Base-by-base conservation (phyloP, 1,140 invertebrate genomes). In the Medauroidea extradentata region DNA sequence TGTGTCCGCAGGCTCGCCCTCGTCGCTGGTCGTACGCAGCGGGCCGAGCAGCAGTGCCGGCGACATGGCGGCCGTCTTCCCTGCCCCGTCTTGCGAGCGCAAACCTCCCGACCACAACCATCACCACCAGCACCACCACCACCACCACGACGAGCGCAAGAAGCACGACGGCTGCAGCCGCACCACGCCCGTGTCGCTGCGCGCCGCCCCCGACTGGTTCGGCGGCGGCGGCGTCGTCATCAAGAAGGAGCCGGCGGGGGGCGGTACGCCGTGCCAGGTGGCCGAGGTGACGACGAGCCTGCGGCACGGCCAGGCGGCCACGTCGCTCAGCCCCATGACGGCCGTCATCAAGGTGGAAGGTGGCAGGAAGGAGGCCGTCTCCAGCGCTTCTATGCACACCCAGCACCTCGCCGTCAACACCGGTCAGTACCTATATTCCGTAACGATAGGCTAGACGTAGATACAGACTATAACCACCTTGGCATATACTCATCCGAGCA, bases 241-340 rank as follows among this genome's bases (percentile, higher is more conserved):
- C 13, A 48, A 44, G 25, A 48, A 48, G 55, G 55, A 44, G 8
- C 41, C 55, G 2, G 46, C 18, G 5, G 44, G n/a, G 34, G 23
- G 42, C 21, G 24, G 23, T 13, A 51, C 49, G 16, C 52, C 52
- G 2, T 53, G 52, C 21, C 48, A 50, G 48, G 54, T 56, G 3
- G 55, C 55, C 13, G 55, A 57, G 27, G 55, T 57, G 2, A 57
- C 55, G n/a, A 57, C 55, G 5, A 57, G 55, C 24, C 27, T 57
- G 14, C 16, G 44, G 18, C 55, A 25, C 2, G n/a, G 11, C 13
- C 18, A 8, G 34, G 23, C 43, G 5, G 19, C 29, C 14, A 3
- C 34, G 7, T 18, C 52, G 2, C n/a, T 2, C 0, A 3, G 21
- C 0, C 27, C 52, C 2, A 21, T 46, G 42, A n/a, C 41, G 19